A percentile compares a stretch with the other conserved stretches of the same genome.
phyloP scores from a whole-genome alignment of 2,888 invertebrate genomes.

The Sarcophaga subvicina region DNA sequence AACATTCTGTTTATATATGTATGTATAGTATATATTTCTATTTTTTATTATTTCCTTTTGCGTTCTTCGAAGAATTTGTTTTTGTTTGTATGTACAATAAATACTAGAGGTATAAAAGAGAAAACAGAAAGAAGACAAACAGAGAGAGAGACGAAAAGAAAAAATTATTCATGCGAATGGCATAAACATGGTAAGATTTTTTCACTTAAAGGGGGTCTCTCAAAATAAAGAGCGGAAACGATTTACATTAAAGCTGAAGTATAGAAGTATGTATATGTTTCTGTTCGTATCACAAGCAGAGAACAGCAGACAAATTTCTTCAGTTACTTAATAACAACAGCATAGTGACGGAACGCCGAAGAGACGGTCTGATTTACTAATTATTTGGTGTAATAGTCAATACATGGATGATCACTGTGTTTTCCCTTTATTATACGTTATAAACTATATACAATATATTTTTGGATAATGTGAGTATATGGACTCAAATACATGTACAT shows the following conservation, averaged over 20 bases:
- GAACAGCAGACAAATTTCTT: too few species aligned
- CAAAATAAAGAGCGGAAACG: conserved; percentile 28
- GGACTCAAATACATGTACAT: too few species aligned
- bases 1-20: too few species aligned
- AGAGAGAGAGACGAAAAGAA: conserved; percentile 6
- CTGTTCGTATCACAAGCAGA: background rate
- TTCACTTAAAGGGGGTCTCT: conserved; percentile 78
- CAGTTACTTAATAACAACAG: background rate
- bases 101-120: background rate
- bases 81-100: background rate
- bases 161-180: conserved; percentile 64
- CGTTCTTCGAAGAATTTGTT: background rate
- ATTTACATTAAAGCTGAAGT: background rate
- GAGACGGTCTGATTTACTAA: conserved; percentile 39
- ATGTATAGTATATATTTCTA: too few species aligned
- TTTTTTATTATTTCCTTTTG: background rate
- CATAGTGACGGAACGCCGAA: background rate
- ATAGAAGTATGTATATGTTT: background rate
- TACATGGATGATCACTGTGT: conserved; percentile 35
- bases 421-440: conserved; percentile 30
- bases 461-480: too few species aligned
- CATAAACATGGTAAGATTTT: conserved; percentile 63
- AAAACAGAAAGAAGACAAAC: conserved; percentile 11
- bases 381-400: conserved; percentile 44
- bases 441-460: conserved; percentile 24